A percentile compares a stretch with the other conserved stretches of the same genome.
Conservation (phyloP, 2,113 vertebrate genomes). For the Hydrolagus affinis region DNA sequence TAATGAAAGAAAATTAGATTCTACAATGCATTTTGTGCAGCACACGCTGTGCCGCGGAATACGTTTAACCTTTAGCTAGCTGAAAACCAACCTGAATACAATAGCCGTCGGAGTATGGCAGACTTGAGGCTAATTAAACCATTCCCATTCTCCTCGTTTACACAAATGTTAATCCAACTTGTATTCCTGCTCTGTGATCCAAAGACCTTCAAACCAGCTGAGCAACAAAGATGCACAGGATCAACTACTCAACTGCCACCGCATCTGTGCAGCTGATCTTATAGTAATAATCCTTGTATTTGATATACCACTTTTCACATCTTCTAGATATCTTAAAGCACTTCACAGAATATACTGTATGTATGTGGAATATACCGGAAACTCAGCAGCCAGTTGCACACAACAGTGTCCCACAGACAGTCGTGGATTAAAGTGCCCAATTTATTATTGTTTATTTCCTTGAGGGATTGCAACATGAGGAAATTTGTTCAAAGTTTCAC, state of each 20-base stretch:
- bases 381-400: too few species aligned
- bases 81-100: neutral
- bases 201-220: neutral
- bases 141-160: neutral
- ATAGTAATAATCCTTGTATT: too few species aligned
- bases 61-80: neutral
- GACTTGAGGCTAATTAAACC: neutral
- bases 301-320: too few species aligned
- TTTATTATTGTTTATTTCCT: too few species aligned
- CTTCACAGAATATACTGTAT: too few species aligned
- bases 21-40: neutral
- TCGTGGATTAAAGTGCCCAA: too few species aligned
- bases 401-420: too few species aligned
- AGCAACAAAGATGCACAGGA: neutral
- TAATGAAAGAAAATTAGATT: neutral
- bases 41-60: neutral
- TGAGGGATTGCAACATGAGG: too few species aligned
- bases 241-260: neutral
- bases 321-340: too few species aligned
- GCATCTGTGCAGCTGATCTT: too few species aligned
- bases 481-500: too few species aligned
- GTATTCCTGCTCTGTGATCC: neutral
- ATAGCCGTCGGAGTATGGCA: neutral
- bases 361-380: too few species aligned
- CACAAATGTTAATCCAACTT: neutral